phyloP scores from a whole-genome alignment of 2,888 invertebrate genomes.

The Leptinotarsa haldemani region DNA sequence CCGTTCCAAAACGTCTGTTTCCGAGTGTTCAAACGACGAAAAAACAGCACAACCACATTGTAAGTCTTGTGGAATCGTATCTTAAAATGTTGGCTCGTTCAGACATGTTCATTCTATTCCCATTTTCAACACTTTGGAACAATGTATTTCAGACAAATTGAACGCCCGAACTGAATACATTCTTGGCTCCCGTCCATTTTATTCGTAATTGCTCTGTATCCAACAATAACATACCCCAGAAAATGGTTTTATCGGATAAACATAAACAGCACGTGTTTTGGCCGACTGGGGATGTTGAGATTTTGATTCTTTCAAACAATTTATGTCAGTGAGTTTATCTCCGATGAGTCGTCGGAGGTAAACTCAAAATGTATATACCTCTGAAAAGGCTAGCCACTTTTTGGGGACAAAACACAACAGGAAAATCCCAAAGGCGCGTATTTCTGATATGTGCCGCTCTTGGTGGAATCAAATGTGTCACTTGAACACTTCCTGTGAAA shows the following conservation, averaged over 20 bases:
- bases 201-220: neutral
- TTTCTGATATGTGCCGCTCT: no score
- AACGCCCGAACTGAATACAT: neutral
- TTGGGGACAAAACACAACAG: no score
- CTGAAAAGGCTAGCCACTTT: no score
- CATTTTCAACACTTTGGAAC: conserved; percentile 24
- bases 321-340: neutral
- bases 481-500: no score
- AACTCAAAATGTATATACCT: no score
- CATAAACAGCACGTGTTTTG: neutral
- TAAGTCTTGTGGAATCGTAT: conserved; percentile 32
- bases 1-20: neutral
- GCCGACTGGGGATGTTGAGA: no score
- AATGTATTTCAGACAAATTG: conserved; percentile 14
- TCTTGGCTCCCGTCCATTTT: conserved; percentile 11
- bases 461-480: no score
- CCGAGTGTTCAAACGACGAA: neutral
- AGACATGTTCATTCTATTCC: conserved; percentile 10
- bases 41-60: conserved; percentile 28
- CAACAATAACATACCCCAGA: neutral
- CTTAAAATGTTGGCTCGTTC: conserved; percentile 27
- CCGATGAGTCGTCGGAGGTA: neutral
- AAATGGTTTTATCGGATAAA: neutral
- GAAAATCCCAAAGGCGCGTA: no score
- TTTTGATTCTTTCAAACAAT: neutral